Evolutionary conservation across 1,140 invertebrate genomes (phyloP).

Genomic region (Drosophila murphyi): DNA sequence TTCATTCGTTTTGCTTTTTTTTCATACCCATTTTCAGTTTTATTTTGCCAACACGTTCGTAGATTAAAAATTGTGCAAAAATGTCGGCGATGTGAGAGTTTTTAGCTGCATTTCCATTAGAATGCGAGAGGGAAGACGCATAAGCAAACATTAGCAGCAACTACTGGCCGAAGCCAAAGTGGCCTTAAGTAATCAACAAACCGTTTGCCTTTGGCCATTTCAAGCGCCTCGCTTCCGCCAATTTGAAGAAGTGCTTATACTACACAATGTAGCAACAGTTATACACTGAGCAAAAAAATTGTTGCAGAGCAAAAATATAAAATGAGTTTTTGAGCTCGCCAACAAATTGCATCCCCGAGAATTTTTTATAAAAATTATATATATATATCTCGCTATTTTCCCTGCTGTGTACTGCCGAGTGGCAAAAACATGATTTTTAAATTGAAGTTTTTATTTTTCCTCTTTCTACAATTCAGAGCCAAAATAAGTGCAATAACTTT

Average conservation of each 20-base stretch:
- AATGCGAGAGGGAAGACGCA: not conserved
- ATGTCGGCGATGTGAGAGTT: constrained; percentile 26
- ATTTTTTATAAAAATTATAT: too few relatives aligned
- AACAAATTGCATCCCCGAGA: too few relatives aligned
- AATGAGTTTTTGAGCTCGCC: too few relatives aligned
- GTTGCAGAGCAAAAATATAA: not conserved
- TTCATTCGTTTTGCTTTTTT: constrained; percentile 22
- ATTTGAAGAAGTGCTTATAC: constrained; percentile 1
- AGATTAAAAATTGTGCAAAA: constrained; percentile 63
- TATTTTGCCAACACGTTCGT: constrained; percentile 10
- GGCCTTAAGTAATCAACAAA: constrained; percentile 29
- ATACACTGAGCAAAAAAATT: not conserved
- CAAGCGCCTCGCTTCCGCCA: not conserved
- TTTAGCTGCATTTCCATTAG: constrained; percentile 19
- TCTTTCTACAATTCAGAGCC: constrained; percentile 25
- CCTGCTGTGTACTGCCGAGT: not conserved
- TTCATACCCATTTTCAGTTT: constrained; percentile 23
- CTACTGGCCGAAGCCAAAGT: constrained; percentile 1
- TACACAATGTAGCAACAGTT: not conserved
- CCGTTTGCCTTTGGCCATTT: constrained; percentile 1
- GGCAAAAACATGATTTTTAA: constrained; percentile 20
- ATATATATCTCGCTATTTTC: not conserved
- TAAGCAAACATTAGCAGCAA: not conserved
- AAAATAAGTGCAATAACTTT: constrained; percentile 50
- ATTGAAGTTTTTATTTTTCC: constrained; percentile 20